A percentile compares a stretch with the other conserved stretches of the same genome.
These are phyloP conservation scores for Sebastes taczanowskii DNA, from an alignment of 2,797 vertebrate genomes.

Conservation along the genomic window DNA sequence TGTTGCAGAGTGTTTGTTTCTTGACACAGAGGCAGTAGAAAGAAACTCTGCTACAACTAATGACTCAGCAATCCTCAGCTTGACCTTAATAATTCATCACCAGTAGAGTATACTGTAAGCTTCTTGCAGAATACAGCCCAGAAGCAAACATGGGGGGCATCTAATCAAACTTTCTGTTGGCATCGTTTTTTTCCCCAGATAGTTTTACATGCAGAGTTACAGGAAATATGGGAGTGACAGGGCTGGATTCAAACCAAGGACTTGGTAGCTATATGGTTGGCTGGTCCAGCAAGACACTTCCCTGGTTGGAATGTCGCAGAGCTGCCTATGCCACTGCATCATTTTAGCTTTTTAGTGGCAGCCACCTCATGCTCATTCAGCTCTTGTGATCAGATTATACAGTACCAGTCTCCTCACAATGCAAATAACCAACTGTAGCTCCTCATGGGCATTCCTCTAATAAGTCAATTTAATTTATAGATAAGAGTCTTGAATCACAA, in stretches of 20 bases:
- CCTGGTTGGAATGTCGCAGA: neutral
- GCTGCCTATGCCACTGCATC: neutral
- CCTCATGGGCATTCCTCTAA: neutral
- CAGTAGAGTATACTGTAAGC: neutral
- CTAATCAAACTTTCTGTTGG: neutral
- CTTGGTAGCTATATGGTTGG: neutral
- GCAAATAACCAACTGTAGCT: neutral
- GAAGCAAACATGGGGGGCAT: neutral
- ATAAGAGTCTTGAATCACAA: neutral
- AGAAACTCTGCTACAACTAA: neutral
- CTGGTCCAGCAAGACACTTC: neutral
- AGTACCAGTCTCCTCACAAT: neutral
- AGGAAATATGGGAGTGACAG: neutral
- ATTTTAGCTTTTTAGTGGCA: neutral
- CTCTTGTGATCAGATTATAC: constrained; percentile 12
- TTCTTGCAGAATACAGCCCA: neutral
- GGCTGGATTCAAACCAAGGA: neutral
- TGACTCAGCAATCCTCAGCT: constrained; percentile 49
- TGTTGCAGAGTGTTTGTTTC: neutral
- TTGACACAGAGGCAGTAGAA: neutral
- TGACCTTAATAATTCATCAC: constrained; percentile 53
- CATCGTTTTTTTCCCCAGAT: neutral
- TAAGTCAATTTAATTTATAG: neutral
- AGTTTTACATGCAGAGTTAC: neutral
- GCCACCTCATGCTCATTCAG: neutral